phyloP scores from a whole-genome alignment of 2,888 invertebrate genomes.

The Eumerus sabulonum region DNA sequence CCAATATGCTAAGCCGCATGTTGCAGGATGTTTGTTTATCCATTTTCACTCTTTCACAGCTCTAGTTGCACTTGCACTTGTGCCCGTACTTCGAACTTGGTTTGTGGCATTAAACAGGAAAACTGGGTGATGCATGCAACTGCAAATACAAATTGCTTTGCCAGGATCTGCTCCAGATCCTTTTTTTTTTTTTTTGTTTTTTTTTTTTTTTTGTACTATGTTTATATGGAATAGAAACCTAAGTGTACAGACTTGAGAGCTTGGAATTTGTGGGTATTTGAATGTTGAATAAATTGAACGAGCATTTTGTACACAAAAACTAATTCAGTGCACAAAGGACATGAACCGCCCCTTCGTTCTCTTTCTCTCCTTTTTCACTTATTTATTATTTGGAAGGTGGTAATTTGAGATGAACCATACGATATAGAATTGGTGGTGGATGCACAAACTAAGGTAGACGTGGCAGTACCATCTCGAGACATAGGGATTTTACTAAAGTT shows the following conservation, averaged over 20 bases:
- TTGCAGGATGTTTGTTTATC: slow-evolving; percentile 39
- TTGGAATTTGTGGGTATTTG: slow-evolving; percentile 49
- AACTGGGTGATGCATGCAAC: slow-evolving; percentile 1
- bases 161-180: slow-evolving; percentile 21
- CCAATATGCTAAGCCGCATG: slow-evolving; percentile 32
- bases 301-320: slow-evolving; percentile 29
- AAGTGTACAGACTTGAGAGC: not conserved
- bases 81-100: not conserved
- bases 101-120: too few species aligned
- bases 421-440: slow-evolving; percentile 46
- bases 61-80: not conserved
- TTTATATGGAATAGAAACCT: not conserved
- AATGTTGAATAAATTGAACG: slow-evolving; percentile 45
- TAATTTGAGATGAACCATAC: slow-evolving; percentile 2
- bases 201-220: slow-evolving; percentile 2
- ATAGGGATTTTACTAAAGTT: slow-evolving; percentile 49
- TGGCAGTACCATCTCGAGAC: not conserved
- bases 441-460: not conserved
- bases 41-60: not conserved
- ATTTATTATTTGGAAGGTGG: too few species aligned
- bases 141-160: slow-evolving; percentile 60
- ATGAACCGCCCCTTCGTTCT: too few species aligned
- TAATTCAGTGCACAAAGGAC: slow-evolving; percentile 7
- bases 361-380: too few species aligned
- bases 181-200: not conserved